Evolutionary conservation across 2,797 vertebrate genomes (phyloP).

Genomic region (Phoeniculus purpureus): DNA sequence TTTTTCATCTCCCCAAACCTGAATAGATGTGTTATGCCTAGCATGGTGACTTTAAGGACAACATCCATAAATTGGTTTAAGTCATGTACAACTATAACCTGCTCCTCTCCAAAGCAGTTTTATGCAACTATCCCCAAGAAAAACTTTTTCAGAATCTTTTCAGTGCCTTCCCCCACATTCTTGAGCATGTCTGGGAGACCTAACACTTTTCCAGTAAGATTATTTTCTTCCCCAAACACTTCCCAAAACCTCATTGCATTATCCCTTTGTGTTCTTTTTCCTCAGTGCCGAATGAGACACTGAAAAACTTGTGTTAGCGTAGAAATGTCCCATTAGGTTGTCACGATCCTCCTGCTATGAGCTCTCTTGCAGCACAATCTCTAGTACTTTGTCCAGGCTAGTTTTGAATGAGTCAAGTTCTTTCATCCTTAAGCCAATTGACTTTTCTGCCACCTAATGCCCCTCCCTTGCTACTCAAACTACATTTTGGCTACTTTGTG

Average conservation of each 20-base stretch:
- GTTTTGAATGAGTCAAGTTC: constrained; percentile 48
- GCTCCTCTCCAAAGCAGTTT: constrained; percentile 5
- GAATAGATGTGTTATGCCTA: not conserved
- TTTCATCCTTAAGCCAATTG: constrained; percentile 21
- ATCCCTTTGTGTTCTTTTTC: not conserved
- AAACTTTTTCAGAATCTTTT: not conserved
- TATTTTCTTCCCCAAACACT: not conserved
- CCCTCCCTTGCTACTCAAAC: constrained; percentile 20
- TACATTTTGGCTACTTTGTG: constrained; percentile 13
- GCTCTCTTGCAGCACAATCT: not conserved
- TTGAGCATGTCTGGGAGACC: not conserved
- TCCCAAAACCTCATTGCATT: not conserved
- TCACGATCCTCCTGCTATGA: not conserved
- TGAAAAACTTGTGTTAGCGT: not conserved
- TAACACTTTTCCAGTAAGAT: not conserved
- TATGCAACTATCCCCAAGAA: not conserved
- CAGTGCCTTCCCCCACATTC: not conserved
- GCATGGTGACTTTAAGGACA: not conserved
- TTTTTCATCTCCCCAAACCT: not conserved
- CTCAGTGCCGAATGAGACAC: not conserved
- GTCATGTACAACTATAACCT: not conserved
- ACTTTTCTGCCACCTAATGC: not conserved
- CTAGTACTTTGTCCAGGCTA: constrained; percentile 27
- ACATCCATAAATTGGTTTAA: not conserved
- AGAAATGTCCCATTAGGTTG: constrained; percentile 1